A percentile compares a stretch with the other conserved stretches of the same genome.
Evolutionary conservation across 2,797 vertebrate genomes (phyloP).

Genomic region (Myotis planiceps): DNA sequence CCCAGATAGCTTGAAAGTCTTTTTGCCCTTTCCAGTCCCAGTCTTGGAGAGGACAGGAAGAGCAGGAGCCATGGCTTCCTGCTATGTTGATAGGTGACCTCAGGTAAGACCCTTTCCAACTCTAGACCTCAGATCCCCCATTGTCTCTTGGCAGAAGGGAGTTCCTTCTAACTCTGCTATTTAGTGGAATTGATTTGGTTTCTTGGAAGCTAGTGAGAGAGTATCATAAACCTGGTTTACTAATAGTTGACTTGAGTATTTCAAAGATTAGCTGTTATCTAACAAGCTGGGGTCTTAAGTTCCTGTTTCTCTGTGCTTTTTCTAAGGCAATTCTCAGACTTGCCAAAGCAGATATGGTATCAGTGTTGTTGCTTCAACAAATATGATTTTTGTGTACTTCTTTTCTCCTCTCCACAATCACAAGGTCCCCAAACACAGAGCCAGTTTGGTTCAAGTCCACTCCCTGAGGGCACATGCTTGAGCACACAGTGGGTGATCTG

Average conservation of each 20-base stretch:
- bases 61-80: neutral
- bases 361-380: neutral
- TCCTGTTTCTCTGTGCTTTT: slow-evolving; percentile 42
- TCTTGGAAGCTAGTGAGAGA: neutral
- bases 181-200: neutral
- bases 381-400: neutral
- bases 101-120: neutral
- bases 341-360: slow-evolving; percentile 29
- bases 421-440: neutral
- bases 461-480: neutral
- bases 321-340: slow-evolving; percentile 55
- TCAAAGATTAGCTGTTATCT: slow-evolving; percentile 30
- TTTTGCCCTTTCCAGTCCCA: neutral
- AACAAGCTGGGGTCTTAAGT: neutral
- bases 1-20: neutral
- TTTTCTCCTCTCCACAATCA: neutral
- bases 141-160: neutral
- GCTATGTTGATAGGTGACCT: neutral
- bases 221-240: neutral
- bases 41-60: neutral
- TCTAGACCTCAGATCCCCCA: neutral
- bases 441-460: neutral
- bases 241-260: neutral
- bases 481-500: neutral
- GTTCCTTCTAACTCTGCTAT: neutral